Evolutionary conservation across 2,888 invertebrate genomes (phyloP), one percentile per base, ranked within the genome.

Genomic region (Drosophila lacicola): DNA sequence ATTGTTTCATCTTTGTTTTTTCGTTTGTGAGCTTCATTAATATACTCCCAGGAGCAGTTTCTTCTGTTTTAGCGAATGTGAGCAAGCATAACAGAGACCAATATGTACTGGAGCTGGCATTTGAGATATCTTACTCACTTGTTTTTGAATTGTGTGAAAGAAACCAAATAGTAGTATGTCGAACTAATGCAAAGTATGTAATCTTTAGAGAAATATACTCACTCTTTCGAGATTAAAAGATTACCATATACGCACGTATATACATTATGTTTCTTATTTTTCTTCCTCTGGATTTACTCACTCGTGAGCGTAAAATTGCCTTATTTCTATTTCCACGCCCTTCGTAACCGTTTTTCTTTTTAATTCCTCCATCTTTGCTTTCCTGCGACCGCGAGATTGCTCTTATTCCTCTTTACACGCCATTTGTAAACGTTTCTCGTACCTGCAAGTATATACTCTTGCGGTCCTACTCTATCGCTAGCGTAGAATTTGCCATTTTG

Each of bases 41-140:
- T 68, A 70, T 65, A 19, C 63, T 54, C 79, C 73, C 57, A 49
- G 17, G 3, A 60, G 53, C 72, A 82, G 47, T 53, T 55, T 42
- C 14, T 17, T 45, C 25, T 21, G 6, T 41, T 45, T 9, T n/a
- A 17, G 39, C 34, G 34, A 14, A 53, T 33, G 37, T 17, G 0
- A 21, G 6, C 65, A 54, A 51, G 44, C 57, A 46, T 5, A 19
- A 37, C 19, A 9, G 34, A 37, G 37, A 51, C 36, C 17, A 61
- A 62, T 67, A 29, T 57, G 25, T 41, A 13, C 33, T 4, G n/a
- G 3, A 9, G 25, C 11, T 44, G 14, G n/a, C 41, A 36, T n/a
- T 47, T 4, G n/a, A 8, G 21, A 42, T 14, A 41, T n/a, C 14
- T 2, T 37, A 9, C 37, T 37, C n/a, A 61, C 17, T 21, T 39